Conservation (phyloP, 2,888 invertebrate species). For the Argyresthia goedartella region DNA sequence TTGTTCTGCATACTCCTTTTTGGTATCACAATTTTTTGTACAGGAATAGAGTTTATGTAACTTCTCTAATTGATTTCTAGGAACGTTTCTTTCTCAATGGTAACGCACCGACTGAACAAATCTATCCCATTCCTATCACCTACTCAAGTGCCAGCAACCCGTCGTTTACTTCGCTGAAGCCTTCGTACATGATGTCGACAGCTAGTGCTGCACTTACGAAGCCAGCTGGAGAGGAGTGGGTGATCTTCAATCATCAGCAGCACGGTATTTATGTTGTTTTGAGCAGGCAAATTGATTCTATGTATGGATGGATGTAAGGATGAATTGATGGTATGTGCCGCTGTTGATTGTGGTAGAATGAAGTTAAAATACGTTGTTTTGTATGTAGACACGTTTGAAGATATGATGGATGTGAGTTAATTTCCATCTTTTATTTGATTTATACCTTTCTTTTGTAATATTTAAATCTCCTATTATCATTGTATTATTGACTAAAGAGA, state of each 20-base stretch:
- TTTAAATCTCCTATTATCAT: too few relatives aligned
- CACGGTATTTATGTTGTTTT: conserved; percentile 55
- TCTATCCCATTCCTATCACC: conserved; percentile 60
- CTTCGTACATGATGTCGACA: conserved; percentile 56
- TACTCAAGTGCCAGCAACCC: conserved; percentile 41
- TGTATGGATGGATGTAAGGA: background rate
- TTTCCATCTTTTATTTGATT: too few relatives aligned
- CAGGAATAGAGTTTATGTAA: background rate
- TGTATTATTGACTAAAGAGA: too few relatives aligned
- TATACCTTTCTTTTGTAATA: too few relatives aligned
- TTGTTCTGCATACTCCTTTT: too few relatives aligned
- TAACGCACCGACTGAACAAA: conserved; percentile 35
- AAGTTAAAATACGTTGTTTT: too few relatives aligned
- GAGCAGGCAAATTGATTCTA: background rate
- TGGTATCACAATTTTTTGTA: too few relatives aligned
- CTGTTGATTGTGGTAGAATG: too few relatives aligned
- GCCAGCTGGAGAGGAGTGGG: conserved; percentile 59
- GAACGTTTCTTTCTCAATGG: conserved; percentile 63
- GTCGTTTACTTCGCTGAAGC: conserved; percentile 33
- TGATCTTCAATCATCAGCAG: conserved; percentile 74
- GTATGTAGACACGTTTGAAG: too few relatives aligned
- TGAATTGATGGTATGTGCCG: background rate
- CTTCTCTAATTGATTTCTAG: conserved; percentile 25
- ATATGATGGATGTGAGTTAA: too few relatives aligned
- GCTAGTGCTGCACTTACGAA: conserved; percentile 33